phyloP scores from a whole-genome alignment of 1,140 invertebrate genomes.

The Stratiolaelaps scimitus region DNA sequence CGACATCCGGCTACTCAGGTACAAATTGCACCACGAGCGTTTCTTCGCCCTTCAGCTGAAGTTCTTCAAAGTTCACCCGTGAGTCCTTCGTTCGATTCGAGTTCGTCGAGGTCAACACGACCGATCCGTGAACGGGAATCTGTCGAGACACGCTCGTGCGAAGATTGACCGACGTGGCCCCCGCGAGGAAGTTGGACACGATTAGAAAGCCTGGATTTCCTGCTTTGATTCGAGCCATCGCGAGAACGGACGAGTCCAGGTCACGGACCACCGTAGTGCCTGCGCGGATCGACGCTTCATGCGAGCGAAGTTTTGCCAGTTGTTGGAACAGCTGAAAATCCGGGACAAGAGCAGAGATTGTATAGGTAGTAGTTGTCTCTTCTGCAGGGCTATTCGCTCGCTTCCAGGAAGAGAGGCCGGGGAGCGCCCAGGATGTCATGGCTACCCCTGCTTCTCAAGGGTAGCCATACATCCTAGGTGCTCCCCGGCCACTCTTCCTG shows the following conservation, averaged over 20 bases:
- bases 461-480: no score
- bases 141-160: neutral
- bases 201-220: slow-evolving; percentile 57
- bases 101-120: slow-evolving; percentile 9
- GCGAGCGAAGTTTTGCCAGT: neutral
- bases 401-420: neutral
- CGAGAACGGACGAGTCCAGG: slow-evolving; percentile 27
- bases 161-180: neutral
- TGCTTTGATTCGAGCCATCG: slow-evolving; percentile 48
- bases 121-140: neutral
- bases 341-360: no score
- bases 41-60: neutral
- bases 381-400: neutral
- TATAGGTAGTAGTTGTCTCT: neutral
- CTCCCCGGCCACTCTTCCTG: no score
- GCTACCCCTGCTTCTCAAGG: neutral
- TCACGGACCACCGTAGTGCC: neutral
- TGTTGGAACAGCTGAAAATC: slow-evolving; percentile 11
- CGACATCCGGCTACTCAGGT: neutral
- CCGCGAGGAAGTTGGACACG: slow-evolving; percentile 36
- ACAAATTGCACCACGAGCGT: slow-evolving; percentile 17
- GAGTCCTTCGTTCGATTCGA: neutral
- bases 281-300: neutral
- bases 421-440: neutral
- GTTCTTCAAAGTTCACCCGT: neutral